phyloP scores from a whole-genome alignment of 1,140 invertebrate genomes.

The Lepidurus apus region DNA sequence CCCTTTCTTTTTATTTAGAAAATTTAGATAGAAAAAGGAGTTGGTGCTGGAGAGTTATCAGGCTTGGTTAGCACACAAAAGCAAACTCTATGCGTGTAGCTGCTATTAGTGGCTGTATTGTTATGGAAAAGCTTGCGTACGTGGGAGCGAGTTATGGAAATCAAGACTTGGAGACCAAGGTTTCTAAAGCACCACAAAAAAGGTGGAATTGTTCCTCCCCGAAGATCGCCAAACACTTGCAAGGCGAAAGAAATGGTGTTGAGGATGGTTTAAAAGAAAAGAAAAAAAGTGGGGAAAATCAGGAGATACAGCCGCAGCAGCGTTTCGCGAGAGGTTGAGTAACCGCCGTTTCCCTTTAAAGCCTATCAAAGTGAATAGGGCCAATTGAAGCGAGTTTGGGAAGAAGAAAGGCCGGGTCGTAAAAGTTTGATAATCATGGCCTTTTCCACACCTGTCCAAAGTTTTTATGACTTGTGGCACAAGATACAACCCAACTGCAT shows the following conservation, averaged over 20 bases:
- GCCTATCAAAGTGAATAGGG: slow-evolving; percentile 3
- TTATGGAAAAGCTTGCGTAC: not conserved
- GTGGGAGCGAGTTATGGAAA: slow-evolving; percentile 13
- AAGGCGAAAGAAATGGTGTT: not conserved
- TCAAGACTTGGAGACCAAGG: not conserved
- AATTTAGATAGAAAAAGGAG: not conserved
- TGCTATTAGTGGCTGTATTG: not conserved
- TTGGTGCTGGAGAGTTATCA: not conserved
- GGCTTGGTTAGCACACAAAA: not conserved
- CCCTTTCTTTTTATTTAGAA: not conserved
- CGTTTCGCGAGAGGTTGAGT: not conserved
- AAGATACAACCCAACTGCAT: slow-evolving; percentile 11
- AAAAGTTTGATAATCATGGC: slow-evolving; percentile 20
- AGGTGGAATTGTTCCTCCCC: not conserved
- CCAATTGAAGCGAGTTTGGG: slow-evolving; percentile 12
- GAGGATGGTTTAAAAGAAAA: not conserved
- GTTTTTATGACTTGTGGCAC: not conserved
- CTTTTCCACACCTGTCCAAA: slow-evolving; percentile 18
- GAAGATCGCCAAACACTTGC: not conserved
- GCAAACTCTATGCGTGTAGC: not conserved
- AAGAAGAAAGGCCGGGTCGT: slow-evolving; percentile 14
- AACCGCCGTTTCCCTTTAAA: not conserved
- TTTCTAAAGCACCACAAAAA: not conserved
- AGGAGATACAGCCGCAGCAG: not conserved
- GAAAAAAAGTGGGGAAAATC: not conserved